Percentiles rank a stretch among this genome's conserved stretches.
These are phyloP conservation scores for Lasioglossum albipes DNA, from an alignment of 1,140 invertebrate species.

Conservation along the genomic window DNA sequence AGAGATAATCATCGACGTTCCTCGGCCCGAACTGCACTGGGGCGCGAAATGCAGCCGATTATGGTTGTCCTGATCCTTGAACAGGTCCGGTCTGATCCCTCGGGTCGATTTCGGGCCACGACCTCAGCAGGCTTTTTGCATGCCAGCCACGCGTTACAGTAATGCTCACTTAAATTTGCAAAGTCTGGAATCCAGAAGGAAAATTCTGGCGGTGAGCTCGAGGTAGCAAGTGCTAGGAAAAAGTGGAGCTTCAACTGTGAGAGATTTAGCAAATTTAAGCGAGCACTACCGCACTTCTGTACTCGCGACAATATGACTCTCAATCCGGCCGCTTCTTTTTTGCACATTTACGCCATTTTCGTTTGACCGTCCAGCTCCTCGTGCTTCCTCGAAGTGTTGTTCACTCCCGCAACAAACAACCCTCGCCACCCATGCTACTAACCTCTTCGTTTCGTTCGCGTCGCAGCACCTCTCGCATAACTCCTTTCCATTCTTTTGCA, in stretches of 20 bases:
- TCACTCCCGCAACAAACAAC: too few relatives aligned
- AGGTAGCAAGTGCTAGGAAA: too few relatives aligned
- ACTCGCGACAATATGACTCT: too few relatives aligned
- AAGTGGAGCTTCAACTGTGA: too few relatives aligned
- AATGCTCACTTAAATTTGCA: too few relatives aligned
- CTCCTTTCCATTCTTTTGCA: background rate
- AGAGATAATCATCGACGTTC: background rate
- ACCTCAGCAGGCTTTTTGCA: background rate
- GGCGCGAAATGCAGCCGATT: background rate
- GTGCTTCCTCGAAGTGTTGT: too few relatives aligned
- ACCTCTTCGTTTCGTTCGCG: constrained; percentile 1
- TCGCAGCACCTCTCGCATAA: background rate
- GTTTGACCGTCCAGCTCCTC: background rate
- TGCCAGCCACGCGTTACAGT: background rate
- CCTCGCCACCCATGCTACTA: background rate
- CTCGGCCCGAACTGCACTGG: background rate
- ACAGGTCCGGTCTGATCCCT: background rate
- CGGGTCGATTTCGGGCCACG: background rate
- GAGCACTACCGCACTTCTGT: too few relatives aligned
- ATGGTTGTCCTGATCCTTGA: background rate
- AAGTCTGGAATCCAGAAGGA: too few relatives aligned
- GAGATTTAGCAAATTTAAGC: too few relatives aligned
- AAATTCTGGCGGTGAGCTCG: too few relatives aligned
- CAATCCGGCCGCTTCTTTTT: background rate
- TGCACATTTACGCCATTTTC: background rate